Percentiles rank a stretch among this genome's conserved stretches.
Evolutionary conservation across 2,888 invertebrate species (phyloP).

Genomic region (Eupithecia dodoneata): DNA sequence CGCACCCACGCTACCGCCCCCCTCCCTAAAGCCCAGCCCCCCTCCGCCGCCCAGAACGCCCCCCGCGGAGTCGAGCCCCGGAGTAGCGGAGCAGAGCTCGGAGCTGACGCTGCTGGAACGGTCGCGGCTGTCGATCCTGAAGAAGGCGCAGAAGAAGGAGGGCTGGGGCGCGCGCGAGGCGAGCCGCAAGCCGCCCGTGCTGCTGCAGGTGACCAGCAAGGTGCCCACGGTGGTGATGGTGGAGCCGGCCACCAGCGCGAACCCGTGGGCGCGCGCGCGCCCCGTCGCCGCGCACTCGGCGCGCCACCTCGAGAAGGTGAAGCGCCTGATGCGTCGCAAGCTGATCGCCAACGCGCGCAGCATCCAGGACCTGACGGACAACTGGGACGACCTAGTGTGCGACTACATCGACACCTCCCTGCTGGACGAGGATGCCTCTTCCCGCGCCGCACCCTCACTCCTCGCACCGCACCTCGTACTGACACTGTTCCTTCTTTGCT

Average conservation of each 20-base stretch:
- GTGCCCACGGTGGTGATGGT: conserved; percentile 70
- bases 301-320: conserved; percentile 58
- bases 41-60: neutral
- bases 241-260: conserved; percentile 55
- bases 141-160: conserved; percentile 68
- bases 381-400: conserved; percentile 75
- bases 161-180: conserved; percentile 42
- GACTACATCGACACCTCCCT: conserved; percentile 71
- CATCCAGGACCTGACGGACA: conserved; percentile 69
- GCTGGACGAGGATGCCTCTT: conserved; percentile 15
- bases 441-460: neutral
- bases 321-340: conserved; percentile 69
- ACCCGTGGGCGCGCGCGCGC: conserved; percentile 55
- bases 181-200: conserved; percentile 69
- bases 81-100: conserved; percentile 5
- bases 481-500: neutral
- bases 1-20: conserved; percentile 16
- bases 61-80: conserved; percentile 16
- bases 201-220: conserved; percentile 65
- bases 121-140: conserved; percentile 71
- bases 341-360: conserved; percentile 62
- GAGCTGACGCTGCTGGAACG: conserved; percentile 68
- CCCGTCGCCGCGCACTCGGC: conserved; percentile 60
- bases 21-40: neutral
- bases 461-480: neutral